Base-by-base conservation (phyloP, 2,113 vertebrate species). In the Zosterops borbonicus region DNA sequence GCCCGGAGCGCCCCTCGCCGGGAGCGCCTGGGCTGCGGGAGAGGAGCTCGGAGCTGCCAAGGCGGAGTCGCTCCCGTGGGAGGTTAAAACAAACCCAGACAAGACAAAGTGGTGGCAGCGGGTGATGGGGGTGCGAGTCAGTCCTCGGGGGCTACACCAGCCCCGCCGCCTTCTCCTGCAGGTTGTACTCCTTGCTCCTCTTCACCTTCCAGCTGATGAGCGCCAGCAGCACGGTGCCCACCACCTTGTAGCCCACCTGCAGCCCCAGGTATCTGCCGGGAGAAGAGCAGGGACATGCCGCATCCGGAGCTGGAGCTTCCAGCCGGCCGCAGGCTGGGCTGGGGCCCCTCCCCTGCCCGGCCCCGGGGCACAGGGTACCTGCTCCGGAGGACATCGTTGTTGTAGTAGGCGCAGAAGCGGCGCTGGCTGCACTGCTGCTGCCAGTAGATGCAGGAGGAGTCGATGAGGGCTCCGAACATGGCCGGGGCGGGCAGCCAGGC, bases 401-500 rank as follows among this genome's bases (percentile, higher is more conserved):
- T 97, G 70, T 99, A 99, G 98, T 99, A 99, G 96, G 91, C 94
- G 3, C 99, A 99, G 91, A 98, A 98, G 76, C 97, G 98, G 46
- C 84, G 98, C 82, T 93, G 98, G 64, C 83, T 97, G 83, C 99
- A 99, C 39, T 98, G 87, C 0, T 8, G 82, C 79, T 86, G 98
- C 99, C 99, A 99, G 97, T 97, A 95, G 95, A 99, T 97, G 86
- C 99, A 99, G 24, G 99, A 98, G 13, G 98, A 98, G 84, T 99
- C 99, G 1, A 99, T 99, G 96, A 98, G 97, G 42, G 98, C 98
- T 78, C 99, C 99, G 0, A 99, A 99, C 59, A 99, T 70, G 60
- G 98, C 98, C 0, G 99, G 99, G 44, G 99, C 98, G 0, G 99
- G 99, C 33, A 99, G 93, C 99, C 99, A 99, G 62, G 99, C 99